phyloP scores from a whole-genome alignment of 2,113 vertebrate genomes.

The Calonectris borealis region DNA sequence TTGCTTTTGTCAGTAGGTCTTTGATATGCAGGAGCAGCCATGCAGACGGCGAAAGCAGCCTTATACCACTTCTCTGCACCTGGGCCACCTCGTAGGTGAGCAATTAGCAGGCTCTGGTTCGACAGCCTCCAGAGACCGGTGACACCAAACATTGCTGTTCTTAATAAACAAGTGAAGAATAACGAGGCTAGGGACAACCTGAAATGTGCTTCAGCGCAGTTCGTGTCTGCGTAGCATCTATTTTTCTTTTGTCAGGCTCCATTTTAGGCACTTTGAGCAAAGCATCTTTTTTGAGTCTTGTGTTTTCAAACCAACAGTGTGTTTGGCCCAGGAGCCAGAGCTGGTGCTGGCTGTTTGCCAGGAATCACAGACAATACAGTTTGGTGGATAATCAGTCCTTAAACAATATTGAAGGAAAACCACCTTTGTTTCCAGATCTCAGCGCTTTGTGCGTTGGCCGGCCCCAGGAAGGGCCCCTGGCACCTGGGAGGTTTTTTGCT shows the following conservation, averaged over 20 bases:
- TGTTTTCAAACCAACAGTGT: neutral
- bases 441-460: rapidly evolving
- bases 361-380: neutral
- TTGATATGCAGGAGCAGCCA: constrained; percentile 21
- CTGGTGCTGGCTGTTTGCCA: neutral
- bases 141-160: neutral
- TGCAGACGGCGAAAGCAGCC: neutral
- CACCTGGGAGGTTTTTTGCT: neutral
- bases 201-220: neutral
- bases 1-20: constrained; percentile 8
- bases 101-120: neutral
- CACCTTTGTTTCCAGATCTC: neutral
- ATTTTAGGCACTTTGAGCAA: neutral
- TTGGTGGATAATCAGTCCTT: neutral
- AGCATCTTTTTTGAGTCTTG: neutral
- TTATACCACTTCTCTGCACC: neutral
- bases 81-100: neutral
- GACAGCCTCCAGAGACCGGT: neutral
- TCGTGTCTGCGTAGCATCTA: neutral
- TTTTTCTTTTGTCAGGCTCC: neutral
- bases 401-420: neutral
- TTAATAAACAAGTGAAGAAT: neutral
- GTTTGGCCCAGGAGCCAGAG: neutral
- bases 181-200: neutral
- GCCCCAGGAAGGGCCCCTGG: neutral